phyloP scores from a whole-genome alignment of 2,888 invertebrate species.

The Clanis bilineata region DNA sequence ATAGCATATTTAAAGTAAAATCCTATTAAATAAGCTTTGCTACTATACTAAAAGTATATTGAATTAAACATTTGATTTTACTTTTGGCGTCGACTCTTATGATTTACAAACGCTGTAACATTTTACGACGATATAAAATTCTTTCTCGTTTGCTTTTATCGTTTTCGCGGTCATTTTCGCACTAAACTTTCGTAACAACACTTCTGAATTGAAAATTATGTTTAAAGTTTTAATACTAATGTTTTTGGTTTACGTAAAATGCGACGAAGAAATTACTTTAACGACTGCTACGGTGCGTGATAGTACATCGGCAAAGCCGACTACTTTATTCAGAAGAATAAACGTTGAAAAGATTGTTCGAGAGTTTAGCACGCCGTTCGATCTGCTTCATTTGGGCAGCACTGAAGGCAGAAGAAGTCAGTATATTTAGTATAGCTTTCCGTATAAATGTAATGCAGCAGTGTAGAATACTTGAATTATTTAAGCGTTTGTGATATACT shows the following conservation, averaged over 20 bases:
- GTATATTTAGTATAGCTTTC: no score
- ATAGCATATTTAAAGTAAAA: not conserved
- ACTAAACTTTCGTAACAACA: not conserved
- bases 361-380: constrained; percentile 25
- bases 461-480: no score
- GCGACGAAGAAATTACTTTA: constrained; percentile 27
- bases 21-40: not conserved
- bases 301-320: constrained; percentile 40
- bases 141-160: constrained; percentile 35
- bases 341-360: constrained; percentile 26
- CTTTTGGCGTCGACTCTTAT: not conserved
- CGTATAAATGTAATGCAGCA: no score
- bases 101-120: constrained; percentile 40
- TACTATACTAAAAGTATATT: not conserved
- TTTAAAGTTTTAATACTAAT: not conserved
- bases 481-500: no score
- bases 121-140: constrained; percentile 50
- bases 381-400: constrained; percentile 29
- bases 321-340: constrained; percentile 33
- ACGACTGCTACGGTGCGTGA: constrained; percentile 36
- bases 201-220: constrained; percentile 24
- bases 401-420: constrained; percentile 33
- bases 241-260: constrained; percentile 20
- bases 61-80: constrained; percentile 5
- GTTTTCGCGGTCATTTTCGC: constrained; percentile 32